phyloP scores from a whole-genome alignment of 2,113 vertebrate species.

The Octodon degus region DNA sequence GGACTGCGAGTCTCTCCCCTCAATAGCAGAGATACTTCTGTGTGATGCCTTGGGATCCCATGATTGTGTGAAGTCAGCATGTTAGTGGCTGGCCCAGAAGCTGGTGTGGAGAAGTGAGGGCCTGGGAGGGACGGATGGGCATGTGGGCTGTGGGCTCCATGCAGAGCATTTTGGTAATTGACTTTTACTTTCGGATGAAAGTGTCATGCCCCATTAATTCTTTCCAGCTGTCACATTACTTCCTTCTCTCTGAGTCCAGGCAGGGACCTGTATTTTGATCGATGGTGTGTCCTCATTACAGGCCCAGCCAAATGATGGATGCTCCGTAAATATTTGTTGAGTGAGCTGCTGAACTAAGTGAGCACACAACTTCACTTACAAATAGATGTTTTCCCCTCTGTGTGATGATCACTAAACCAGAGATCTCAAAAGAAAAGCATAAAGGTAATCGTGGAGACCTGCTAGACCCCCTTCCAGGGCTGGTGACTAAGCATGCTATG shows the following conservation, averaged over 20 bases:
- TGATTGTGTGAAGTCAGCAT: not conserved
- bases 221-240: not conserved
- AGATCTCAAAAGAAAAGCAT: not conserved
- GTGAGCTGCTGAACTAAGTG: not conserved
- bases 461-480: not conserved
- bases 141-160: fast-evolving
- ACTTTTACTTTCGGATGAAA: not conserved
- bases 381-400: not conserved
- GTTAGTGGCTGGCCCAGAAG: not conserved
- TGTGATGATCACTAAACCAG: not conserved
- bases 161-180: not conserved
- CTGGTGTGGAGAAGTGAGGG: not conserved
- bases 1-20: not conserved
- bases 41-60: not conserved
- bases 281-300: not conserved
- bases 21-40: not conserved
- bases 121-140: not conserved
- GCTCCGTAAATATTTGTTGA: not conserved
- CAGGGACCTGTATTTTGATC: not conserved
- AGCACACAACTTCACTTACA: not conserved
- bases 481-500: not conserved
- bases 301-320: not conserved
- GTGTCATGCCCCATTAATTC: not conserved
- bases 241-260: not conserved
- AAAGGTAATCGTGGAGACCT: not conserved